phyloP scores from a whole-genome alignment of 2,113 vertebrate species.

The Synodontis membranacea region DNA sequence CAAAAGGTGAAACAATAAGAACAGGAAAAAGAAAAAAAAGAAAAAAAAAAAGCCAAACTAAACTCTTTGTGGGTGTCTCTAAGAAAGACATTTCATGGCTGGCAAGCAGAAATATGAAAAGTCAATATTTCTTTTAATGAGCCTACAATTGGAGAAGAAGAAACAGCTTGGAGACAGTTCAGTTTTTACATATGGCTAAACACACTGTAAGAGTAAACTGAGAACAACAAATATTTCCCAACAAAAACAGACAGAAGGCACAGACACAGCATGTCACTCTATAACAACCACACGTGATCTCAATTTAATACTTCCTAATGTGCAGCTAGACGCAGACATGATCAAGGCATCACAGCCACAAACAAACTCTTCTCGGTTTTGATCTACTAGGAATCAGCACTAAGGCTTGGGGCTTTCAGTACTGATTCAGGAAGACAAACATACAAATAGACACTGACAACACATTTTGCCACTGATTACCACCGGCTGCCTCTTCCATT shows the following conservation, averaged over 20 bases:
- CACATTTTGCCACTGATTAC: not conserved
- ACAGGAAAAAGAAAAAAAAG: too few relatives aligned
- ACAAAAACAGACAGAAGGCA: not conserved
- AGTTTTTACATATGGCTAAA: not conserved
- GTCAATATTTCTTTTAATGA: slow-evolving; percentile 22
- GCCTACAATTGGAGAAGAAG: not conserved
- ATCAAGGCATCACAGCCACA: not conserved
- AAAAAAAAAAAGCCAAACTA: not conserved
- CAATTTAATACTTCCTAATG: slow-evolving; percentile 19
- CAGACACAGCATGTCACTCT: slow-evolving; percentile 2
- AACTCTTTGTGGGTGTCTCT: slow-evolving; percentile 2
- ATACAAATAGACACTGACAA: not conserved
- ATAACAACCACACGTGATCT: not conserved
- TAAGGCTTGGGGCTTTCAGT: not conserved
- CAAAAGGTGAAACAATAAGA: slow-evolving; percentile 7
- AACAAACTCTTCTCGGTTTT: not conserved
- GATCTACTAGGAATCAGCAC: not conserved
- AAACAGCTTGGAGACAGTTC: not conserved
- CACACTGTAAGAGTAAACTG: not conserved
- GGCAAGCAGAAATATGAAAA: not conserved
- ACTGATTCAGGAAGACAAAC: not conserved
- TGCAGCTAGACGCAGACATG: slow-evolving; percentile 5
- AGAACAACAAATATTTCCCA: slow-evolving; percentile 1
- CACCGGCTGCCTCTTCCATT: not conserved
- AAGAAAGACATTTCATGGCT: not conserved